These are phyloP conservation scores for Lepidothrix coronata DNA, from an alignment of 2,113 vertebrate genomes.

Conservation along the genomic window DNA sequence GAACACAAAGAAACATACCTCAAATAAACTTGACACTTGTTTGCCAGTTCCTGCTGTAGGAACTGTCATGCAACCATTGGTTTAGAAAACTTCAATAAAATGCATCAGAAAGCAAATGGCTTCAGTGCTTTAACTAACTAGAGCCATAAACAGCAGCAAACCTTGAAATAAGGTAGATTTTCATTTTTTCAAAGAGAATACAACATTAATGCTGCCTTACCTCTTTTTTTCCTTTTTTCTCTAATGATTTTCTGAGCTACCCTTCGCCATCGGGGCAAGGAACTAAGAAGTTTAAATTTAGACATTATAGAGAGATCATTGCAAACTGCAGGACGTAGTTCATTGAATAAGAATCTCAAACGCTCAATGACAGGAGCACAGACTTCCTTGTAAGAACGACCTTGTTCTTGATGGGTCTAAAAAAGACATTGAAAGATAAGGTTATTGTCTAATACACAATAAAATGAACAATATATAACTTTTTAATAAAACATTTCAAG, in stretches of 20 bases:
- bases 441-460: not conserved
- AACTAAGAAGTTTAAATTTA: constrained; percentile 92
- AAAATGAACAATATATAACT: not conserved
- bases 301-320: constrained; percentile 94
- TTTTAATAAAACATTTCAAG: not conserved
- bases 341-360: constrained; percentile 94
- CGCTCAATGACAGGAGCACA: constrained; percentile 96
- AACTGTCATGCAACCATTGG: not conserved
- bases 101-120: not conserved
- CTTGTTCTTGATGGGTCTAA: constrained; percentile 97
- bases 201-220: constrained; percentile 53
- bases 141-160: not conserved
- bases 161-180: not conserved
- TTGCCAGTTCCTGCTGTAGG: not conserved
- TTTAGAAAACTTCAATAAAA: not conserved
- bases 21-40: not conserved
- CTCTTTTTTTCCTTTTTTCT: constrained; percentile 91
- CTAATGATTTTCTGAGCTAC: constrained; percentile 93
- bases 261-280: constrained; percentile 91
- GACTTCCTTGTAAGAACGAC: constrained; percentile 97
- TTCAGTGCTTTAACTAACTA: not conserved
- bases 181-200: not conserved
- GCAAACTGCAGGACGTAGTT: constrained; percentile 93
- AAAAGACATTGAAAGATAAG: not conserved
- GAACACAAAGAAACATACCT: not conserved